phyloP scores from a whole-genome alignment of 2,888 invertebrate species.

The Erebia palarica region DNA sequence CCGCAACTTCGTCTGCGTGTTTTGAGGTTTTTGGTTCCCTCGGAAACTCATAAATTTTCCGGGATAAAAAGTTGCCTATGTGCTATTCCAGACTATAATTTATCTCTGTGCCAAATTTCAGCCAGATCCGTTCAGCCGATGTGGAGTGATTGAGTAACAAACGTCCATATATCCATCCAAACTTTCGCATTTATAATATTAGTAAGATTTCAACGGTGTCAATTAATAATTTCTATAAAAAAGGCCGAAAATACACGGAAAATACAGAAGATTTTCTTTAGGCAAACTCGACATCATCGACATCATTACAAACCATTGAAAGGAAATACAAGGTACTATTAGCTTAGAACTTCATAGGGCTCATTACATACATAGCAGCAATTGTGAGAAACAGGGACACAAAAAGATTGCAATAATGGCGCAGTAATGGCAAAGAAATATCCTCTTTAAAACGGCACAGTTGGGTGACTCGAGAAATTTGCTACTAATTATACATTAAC shows the following conservation, averaged over 20 bases:
- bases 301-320: not conserved
- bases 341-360: conserved; percentile 22
- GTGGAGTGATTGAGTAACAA: too few relatives aligned
- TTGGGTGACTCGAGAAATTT: conserved; percentile 39
- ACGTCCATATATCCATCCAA: too few relatives aligned
- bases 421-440: conserved; percentile 35
- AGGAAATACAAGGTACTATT: conserved; percentile 20
- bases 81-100: too few relatives aligned
- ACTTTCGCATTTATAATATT: too few relatives aligned
- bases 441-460: conserved; percentile 36
- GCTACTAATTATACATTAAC: conserved; percentile 34
- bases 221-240: not conserved
- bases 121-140: too few relatives aligned
- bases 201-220: not conserved
- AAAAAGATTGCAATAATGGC: conserved; percentile 36
- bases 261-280: not conserved
- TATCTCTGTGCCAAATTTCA: too few relatives aligned
- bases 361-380: conserved; percentile 34
- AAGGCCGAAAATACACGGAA: too few relatives aligned
- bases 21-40: too few relatives aligned
- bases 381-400: conserved; percentile 37
- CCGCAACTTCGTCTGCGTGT: too few relatives aligned
- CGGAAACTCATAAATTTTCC: too few relatives aligned
- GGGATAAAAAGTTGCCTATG: too few relatives aligned
- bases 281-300: conserved; percentile 4